Evolutionary conservation across 1,140 invertebrate species (phyloP).

Genomic region (Trialeurodes vaporariorum): DNA sequence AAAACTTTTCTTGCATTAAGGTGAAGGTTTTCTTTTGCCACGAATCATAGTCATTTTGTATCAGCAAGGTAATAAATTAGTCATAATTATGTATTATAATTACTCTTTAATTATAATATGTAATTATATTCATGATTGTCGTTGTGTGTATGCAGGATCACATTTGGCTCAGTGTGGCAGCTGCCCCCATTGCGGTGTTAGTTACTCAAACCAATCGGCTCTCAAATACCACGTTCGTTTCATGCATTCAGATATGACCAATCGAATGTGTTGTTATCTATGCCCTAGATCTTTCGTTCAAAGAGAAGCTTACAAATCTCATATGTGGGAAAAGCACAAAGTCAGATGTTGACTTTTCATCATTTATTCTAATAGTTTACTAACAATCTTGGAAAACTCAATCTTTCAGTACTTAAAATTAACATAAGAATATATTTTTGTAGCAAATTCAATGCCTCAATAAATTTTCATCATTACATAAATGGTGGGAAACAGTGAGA

Average conservation of each 20-base stretch:
- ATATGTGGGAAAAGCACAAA: constrained; percentile 49
- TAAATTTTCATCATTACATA: no score
- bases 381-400: no score
- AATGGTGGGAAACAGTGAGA: no score
- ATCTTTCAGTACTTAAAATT: no score
- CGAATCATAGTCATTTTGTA: no score
- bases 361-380: no score
- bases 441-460: no score
- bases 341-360: constrained; percentile 41
- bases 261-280: constrained; percentile 49
- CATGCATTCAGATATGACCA: constrained; percentile 51
- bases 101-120: neutral
- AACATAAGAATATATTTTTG: no score
- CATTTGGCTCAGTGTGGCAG: constrained; percentile 26
- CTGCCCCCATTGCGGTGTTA: constrained; percentile 52
- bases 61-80: no score
- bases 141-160: constrained; percentile 20
- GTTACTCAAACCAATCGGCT: constrained; percentile 50
- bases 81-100: neutral
- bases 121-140: neutral
- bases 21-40: no score
- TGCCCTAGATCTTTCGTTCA: constrained; percentile 50
- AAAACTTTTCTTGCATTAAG: no score
- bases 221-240: constrained; percentile 54
- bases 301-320: constrained; percentile 48